Evolutionary conservation across 2,797 vertebrate species (phyloP).

Genomic region (Lacerta bilineata): DNA sequence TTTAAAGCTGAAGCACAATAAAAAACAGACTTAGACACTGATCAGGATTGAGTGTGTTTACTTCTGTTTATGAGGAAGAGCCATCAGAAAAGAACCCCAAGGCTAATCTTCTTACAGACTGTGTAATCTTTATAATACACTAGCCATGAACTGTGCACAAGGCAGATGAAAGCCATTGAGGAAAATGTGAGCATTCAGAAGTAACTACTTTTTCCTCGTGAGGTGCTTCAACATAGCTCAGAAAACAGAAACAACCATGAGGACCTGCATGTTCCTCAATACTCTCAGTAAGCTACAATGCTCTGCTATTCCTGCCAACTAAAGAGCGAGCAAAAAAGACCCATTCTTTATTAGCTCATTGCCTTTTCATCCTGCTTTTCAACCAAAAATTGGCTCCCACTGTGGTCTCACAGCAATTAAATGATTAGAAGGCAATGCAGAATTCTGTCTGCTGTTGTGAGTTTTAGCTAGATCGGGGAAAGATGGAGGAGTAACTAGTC

Average conservation of each 20-base stretch:
- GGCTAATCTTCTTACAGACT: conserved; percentile 68
- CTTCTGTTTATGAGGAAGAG: conserved; percentile 20
- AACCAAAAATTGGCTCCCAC: background rate
- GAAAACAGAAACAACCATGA: background rate
- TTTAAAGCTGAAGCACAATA: conserved; percentile 25
- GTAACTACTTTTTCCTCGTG: background rate
- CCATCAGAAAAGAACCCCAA: conserved; percentile 35
- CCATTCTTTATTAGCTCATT: background rate
- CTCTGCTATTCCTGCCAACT: background rate
- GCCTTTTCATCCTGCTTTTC: background rate
- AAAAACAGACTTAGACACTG: conserved; percentile 7
- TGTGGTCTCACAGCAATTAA: background rate
- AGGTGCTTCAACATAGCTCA: background rate
- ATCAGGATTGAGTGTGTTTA: background rate
- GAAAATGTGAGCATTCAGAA: conserved; percentile 4
- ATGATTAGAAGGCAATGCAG: background rate
- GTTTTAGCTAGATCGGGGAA: background rate
- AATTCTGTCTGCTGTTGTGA: background rate
- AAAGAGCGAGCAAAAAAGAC: background rate
- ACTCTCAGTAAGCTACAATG: background rate
- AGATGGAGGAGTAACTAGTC: background rate
- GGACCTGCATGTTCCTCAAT: background rate
- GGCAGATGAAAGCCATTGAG: conserved; percentile 54
- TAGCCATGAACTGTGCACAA: conserved; percentile 43
- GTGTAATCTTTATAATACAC: conserved; percentile 63